A percentile compares a stretch with the other conserved stretches of the same genome.
Conservation (phyloP, 2,888 invertebrate species). For the Andricus curvator region DNA sequence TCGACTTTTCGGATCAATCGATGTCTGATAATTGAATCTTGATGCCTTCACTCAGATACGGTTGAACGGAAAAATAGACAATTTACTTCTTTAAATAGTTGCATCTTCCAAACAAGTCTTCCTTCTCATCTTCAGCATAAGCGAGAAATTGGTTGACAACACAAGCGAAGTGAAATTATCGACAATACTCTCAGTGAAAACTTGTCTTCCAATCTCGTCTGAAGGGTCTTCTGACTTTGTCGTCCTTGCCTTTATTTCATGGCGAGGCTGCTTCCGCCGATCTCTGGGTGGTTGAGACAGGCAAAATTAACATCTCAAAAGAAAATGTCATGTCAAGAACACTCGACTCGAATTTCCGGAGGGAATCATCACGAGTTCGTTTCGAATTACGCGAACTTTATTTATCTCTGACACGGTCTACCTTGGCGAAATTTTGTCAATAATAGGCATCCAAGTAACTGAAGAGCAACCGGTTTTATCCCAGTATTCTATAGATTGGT, state of each 20-base stretch:
- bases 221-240: not conserved
- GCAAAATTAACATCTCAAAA: not conserved
- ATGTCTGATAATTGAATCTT: too few species aligned
- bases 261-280: not conserved
- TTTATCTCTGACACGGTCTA: not conserved
- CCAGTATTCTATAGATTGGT: not conserved
- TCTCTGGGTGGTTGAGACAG: slow-evolving; percentile 5
- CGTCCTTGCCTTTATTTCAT: not conserved
- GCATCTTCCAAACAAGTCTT: not conserved
- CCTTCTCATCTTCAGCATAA: not conserved
- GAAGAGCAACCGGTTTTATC: not conserved
- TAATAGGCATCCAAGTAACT: not conserved
- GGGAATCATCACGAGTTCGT: not conserved
- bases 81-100: too few species aligned
- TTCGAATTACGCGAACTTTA: not conserved
- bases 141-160: not conserved
- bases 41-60: too few species aligned
- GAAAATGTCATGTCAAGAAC: not conserved
- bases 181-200: slow-evolving; percentile 28
- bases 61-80: too few species aligned
- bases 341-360: slow-evolving; percentile 2
- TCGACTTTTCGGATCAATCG: too few species aligned
- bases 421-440: not conserved
- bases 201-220: not conserved
- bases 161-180: not conserved